Percentiles rank a stretch among this genome's conserved stretches.
Conservation (phyloP, 2,888 invertebrate species). For the Cotesia congregata region DNA sequence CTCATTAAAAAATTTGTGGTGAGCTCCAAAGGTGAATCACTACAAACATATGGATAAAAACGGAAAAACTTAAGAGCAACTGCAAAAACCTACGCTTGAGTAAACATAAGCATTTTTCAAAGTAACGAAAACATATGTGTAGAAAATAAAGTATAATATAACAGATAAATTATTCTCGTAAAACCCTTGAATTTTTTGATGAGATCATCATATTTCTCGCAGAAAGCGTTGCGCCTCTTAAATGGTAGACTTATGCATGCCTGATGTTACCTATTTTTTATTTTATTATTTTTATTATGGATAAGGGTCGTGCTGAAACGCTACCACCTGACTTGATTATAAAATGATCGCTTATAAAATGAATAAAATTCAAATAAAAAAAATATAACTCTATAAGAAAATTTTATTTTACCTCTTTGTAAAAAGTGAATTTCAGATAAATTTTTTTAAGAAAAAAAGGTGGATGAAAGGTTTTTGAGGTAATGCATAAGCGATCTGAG, state of each 20-base stretch:
- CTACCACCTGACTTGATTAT: neutral
- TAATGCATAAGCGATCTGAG: neutral
- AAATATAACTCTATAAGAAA: neutral
- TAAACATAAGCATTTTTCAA: neutral
- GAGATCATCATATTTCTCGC: neutral
- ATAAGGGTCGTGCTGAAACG: neutral
- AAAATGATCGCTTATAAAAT: neutral
- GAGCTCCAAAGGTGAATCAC: too few relatives aligned
- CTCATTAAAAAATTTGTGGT: too few relatives aligned
- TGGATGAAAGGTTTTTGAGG: neutral
- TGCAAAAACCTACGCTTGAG: too few relatives aligned
- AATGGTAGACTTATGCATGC: neutral
- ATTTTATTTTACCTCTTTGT: neutral
- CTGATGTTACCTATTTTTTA: neutral
- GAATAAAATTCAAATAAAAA: neutral
- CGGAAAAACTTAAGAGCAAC: too few relatives aligned
- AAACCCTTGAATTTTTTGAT: constrained; percentile 1
- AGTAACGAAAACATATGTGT: neutral
- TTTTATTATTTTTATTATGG: neutral
- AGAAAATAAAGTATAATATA: neutral
- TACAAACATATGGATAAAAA: too few relatives aligned
- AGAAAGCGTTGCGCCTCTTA: neutral
- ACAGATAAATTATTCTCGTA: neutral
- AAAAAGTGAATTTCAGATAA: neutral
- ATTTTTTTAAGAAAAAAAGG: neutral